Evolutionary conservation across 2,888 invertebrate species (phyloP), one percentile per base, ranked within the genome.

Genomic region (Nowickia ferox): DNA sequence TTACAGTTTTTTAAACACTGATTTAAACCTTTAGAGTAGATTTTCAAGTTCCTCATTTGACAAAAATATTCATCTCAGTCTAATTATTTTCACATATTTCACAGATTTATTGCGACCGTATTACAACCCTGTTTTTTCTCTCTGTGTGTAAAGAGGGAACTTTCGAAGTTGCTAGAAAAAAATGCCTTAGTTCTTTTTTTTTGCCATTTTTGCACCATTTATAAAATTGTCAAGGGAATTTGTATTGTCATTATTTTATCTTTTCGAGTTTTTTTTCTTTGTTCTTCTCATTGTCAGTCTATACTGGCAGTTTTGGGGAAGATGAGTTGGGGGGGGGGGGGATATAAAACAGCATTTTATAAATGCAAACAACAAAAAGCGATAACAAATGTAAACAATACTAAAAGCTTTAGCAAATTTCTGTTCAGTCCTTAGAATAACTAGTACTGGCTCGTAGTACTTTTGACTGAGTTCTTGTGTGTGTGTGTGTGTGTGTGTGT

Each of bases 351-450:
- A 68, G 71, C 65, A 77, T 79, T 86, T 79, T 75, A 57, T 71
- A 69, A 86, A 83, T 83, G 76, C 72, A 86, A 80, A 80, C 86
- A 86, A 86, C 66, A 86, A 83, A 30, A 55, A 86, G 66, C 79
- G 79, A 74, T 77, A 87, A 85, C 69, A 87, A 84, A 85, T 84
- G 81, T 84, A 87, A 87, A 87, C 85, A 87, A 65, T 79, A 63
- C 87, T 83, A 87, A 87, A 84, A 84, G 87, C 84, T 82, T 82
- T 69, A 59, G 57, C 22, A 65, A 66, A 72, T 80, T 59, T 66
- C 13, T 42, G 38, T 17, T 15, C 9, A 80, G 42, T 51, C 40
- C 22, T 63, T 30, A 10, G 19, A 19, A 17, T 22, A 38, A 38
- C 55, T 57, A 13, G 40, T 38, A 17, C 38, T 38, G 30, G n/a